These are phyloP conservation scores for Galeruca laticollis DNA, from an alignment of 2,888 invertebrate genomes.

Conservation along the genomic window DNA sequence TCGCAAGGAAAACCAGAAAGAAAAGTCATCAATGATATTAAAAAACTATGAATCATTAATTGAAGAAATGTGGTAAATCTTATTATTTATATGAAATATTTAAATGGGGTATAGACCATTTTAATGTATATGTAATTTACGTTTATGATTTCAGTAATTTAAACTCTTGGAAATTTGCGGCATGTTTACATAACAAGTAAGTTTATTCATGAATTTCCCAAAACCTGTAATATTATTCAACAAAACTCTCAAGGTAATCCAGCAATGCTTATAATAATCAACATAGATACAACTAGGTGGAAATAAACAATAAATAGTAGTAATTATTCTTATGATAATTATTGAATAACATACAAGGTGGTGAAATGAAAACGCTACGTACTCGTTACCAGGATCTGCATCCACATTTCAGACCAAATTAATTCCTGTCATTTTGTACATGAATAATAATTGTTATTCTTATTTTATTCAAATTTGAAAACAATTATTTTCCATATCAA, in stretches of 20 bases:
- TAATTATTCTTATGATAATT: conserved; percentile 1
- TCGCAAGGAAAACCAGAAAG: too few relatives aligned
- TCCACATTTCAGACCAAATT: too few relatives aligned
- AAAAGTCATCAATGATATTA: too few relatives aligned
- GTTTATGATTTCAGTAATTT: too few relatives aligned
- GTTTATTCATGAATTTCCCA: neutral
- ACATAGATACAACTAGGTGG: neutral
- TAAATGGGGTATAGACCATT: neutral
- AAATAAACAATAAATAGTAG: neutral
- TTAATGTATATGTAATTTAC: neutral
- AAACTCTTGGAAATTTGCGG: neutral
- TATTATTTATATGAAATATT: neutral
- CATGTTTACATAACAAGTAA: neutral
- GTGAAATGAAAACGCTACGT: neutral
- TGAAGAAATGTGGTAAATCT: too few relatives aligned
- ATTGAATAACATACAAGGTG: neutral
- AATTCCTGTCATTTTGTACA: too few relatives aligned
- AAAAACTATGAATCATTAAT: too few relatives aligned
- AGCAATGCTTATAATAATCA: neutral
- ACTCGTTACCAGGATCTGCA: too few relatives aligned
- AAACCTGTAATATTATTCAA: conserved; percentile 3
- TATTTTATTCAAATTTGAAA: too few relatives aligned
- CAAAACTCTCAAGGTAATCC: neutral
- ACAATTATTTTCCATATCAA: too few relatives aligned
- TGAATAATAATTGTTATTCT: too few relatives aligned